Base-by-base conservation (phyloP, 2,888 invertebrate genomes). In the Apamea monoglypha region DNA sequence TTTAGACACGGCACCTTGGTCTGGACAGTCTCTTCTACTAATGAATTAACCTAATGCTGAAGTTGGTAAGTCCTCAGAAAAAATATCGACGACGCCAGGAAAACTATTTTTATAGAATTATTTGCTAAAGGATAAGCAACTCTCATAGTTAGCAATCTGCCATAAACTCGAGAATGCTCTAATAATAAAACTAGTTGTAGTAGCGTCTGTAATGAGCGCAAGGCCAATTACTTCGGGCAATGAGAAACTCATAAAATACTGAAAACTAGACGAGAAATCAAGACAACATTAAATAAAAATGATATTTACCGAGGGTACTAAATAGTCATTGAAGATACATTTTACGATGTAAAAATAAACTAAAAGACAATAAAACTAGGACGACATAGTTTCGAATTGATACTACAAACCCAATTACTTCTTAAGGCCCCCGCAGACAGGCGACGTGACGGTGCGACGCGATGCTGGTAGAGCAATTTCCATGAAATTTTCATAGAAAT, bases 351-450 rank as follows among this genome's bases (percentile, higher is more conserved):
- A 18, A 18, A 36, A 76, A 76, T 0, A 12, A 50, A 21, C 47
- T 40, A 63, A 77, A 59, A 80, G 1, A 8, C 36, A 80, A 44
- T 29, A 25, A 5, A 32, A 70, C 0, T 5, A 25, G 12, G 18
- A 63, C 1, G 16, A 21, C 18, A 80, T 25, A 47, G 29, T 59
- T 29, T 36, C 47, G 59, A 72, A 50, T 59, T 81, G 36, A 50
- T 71, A 29, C 29, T 18, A 29, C 8, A 59, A 29, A 78, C 29
- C 56, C 25, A 59, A 59, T 78, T 29, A 59, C 18, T 56, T 56
- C n/a, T 12, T 56, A 32, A 50, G 5, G 25, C 32, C 14, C 21
- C 10, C 29, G 0, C 12, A 69, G 29, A 21, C 14, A 21, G 69
- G 47, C 25, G 14, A 25, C 25, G 14, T 4, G 25, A 32, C 7